Evolutionary conservation across 2,113 vertebrate species (phyloP), one percentile per base, ranked within the genome.

Genomic region (Zeus faber): DNA sequence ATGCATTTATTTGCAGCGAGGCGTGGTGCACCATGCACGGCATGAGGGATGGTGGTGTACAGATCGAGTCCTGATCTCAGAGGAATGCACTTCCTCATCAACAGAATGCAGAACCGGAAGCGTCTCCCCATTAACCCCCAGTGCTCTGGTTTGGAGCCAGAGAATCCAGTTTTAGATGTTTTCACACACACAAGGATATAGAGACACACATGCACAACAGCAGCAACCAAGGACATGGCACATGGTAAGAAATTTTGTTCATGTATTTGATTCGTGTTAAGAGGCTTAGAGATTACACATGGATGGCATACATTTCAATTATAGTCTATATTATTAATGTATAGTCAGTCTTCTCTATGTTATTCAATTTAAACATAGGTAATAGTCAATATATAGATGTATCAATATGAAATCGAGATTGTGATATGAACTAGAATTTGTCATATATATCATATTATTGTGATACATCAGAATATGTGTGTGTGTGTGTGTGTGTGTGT

Each of bases 41-140:
- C n/a, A n/a, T 5, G 14, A 9, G 14, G 13, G 33, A n/a, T 6
- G 33, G 1, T 9, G 33, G n/a, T 3, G 33, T 37, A 4, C n/a
- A n/a, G 13, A 14, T 37, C 2, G n/a, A 13, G 31, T 4, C 31
- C n/a, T n/a, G n/a, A 14, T 11, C 11, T n/a, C 33, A 1, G 29
- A 37, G 54, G 64, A 66, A 74, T 76, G 46, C 48, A 76, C 26
- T 79, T 79, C 67, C 76, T 70, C 23, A 18, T 67, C 3, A 21
- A 1, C 13, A 37, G 6, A 64, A 56, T 33, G 50, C 52, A 58
- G 71, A 74, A 45, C 25, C n/a, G n/a, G n/a, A n/a, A n/a, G n/a
- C n/a, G 24, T 26, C 39, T 22, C 3, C 2, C 6, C 35, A 29
- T 43, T 10, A 33, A 17, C n/a, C n/a, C n/a, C n/a, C n/a, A n/a